Percentiles rank a stretch among this genome's conserved stretches.
Conservation (phyloP, 2,888 invertebrate genomes). For the Acleris emargana region DNA sequence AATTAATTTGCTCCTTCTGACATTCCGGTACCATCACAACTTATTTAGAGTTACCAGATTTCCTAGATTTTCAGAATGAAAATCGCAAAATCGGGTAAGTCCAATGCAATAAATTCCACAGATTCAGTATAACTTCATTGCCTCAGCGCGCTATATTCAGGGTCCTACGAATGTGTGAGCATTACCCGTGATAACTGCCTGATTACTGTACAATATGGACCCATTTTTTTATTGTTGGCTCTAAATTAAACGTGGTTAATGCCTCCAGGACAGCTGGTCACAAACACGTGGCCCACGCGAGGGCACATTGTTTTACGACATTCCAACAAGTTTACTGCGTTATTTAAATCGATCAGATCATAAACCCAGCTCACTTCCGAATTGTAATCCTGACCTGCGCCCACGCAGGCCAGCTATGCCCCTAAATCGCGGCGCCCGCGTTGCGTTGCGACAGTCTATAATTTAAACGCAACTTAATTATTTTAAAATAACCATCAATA, state of each 20-base stretch:
- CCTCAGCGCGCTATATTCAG: too few species aligned
- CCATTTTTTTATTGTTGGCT: not conserved
- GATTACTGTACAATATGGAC: too few species aligned
- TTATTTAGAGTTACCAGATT: too few species aligned
- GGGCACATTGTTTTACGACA: constrained; percentile 27
- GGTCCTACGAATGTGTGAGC: too few species aligned
- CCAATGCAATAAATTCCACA: too few species aligned
- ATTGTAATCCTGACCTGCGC: constrained; percentile 34
- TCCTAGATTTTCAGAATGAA: too few species aligned
- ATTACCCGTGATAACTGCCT: too few species aligned
- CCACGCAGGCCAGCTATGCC: constrained; percentile 42
- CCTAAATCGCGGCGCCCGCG: constrained; percentile 42
- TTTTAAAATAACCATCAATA: constrained; percentile 30
- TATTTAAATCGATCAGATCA: constrained; percentile 34
- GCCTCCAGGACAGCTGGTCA: not conserved
- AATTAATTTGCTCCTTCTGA: too few species aligned
- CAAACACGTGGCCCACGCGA: constrained; percentile 8
- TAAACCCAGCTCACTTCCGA: constrained; percentile 29
- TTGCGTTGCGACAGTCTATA: constrained; percentile 37
- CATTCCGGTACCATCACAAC: too few species aligned
- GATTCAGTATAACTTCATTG: too few species aligned
- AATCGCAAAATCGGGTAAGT: too few species aligned
- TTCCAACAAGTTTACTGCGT: constrained; percentile 19
- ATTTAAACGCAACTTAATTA: constrained; percentile 29
- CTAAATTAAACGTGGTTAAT: constrained; percentile 3